phyloP scores from a whole-genome alignment of 1,140 invertebrate genomes.

The Ceratina australensis region DNA sequence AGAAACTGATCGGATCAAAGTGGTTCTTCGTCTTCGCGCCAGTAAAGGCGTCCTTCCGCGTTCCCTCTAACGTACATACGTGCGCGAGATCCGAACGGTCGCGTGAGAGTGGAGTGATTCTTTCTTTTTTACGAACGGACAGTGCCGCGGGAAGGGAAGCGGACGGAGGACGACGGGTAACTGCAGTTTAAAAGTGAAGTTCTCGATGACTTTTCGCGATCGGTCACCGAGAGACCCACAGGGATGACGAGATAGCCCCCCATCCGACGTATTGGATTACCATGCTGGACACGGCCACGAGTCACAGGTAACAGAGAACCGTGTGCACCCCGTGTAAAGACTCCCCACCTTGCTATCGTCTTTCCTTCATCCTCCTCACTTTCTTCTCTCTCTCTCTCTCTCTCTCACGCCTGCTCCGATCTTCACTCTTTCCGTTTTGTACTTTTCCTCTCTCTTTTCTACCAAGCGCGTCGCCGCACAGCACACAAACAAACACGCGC shows the following conservation, averaged over 20 bases:
- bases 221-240: slow-evolving; percentile 34
- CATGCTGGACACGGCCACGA: slow-evolving; percentile 73
- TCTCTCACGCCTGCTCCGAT: background rate
- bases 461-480: background rate
- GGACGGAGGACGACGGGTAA: slow-evolving; percentile 25
- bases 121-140: slow-evolving; percentile 16
- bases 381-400: background rate
- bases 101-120: slow-evolving; percentile 42
- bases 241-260: slow-evolving; percentile 57
- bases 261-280: slow-evolving; percentile 69
- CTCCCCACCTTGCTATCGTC: slow-evolving; percentile 15
- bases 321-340: slow-evolving; percentile 32
- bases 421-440: background rate
- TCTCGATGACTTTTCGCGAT: slow-evolving; percentile 40
- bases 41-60: slow-evolving; percentile 53
- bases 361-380: slow-evolving; percentile 2
- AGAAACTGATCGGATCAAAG: slow-evolving; percentile 11
- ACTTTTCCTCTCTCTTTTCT: slow-evolving; percentile 18
- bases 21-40: slow-evolving; percentile 47
- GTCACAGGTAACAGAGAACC: slow-evolving; percentile 66
- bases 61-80: slow-evolving; percentile 15
- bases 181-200: slow-evolving; percentile 41
- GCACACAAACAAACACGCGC: background rate
- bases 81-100: slow-evolving; percentile 10
- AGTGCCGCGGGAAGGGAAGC: slow-evolving; percentile 13